Conservation (phyloP, 2,113 vertebrate genomes). For the Dromaius novaehollandiae region DNA sequence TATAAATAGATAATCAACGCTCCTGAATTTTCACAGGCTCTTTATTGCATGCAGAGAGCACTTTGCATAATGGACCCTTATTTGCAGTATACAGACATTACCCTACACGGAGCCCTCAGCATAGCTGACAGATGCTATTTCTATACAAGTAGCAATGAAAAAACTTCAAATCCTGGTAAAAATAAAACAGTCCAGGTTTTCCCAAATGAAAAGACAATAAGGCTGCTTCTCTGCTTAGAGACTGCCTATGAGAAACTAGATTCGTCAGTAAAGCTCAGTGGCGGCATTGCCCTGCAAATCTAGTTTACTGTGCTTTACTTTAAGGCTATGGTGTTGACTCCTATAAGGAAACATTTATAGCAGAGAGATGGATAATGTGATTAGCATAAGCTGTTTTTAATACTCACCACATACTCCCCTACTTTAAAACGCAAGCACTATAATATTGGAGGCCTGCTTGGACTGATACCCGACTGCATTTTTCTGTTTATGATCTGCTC, state of each 20-base stretch:
- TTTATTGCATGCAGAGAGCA: not conserved
- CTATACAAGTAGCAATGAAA: not conserved
- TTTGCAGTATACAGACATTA: not conserved
- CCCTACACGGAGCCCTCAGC: not conserved
- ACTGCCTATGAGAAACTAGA: not conserved
- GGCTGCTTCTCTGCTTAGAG: not conserved
- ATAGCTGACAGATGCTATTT: not conserved
- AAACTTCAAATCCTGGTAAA: not conserved
- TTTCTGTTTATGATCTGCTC: slow-evolving; percentile 19
- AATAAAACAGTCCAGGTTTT: not conserved
- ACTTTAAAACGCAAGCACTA: not conserved
- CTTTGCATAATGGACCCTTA: not conserved
- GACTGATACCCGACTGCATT: not conserved
- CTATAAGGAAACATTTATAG: not conserved
- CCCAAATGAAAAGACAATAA: not conserved
- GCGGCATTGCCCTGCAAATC: not conserved
- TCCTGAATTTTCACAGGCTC: not conserved
- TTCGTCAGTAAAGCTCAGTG: not conserved
- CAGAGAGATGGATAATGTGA: not conserved
- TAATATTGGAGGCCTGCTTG: not conserved
- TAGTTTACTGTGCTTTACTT: not conserved
- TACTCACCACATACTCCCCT: not conserved
- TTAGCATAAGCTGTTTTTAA: not conserved
- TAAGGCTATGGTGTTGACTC: not conserved
- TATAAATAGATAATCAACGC: not conserved